These are phyloP conservation scores for Budorcas taxicolor DNA, from an alignment of 2,113 vertebrate genomes.

Conservation along the genomic window DNA sequence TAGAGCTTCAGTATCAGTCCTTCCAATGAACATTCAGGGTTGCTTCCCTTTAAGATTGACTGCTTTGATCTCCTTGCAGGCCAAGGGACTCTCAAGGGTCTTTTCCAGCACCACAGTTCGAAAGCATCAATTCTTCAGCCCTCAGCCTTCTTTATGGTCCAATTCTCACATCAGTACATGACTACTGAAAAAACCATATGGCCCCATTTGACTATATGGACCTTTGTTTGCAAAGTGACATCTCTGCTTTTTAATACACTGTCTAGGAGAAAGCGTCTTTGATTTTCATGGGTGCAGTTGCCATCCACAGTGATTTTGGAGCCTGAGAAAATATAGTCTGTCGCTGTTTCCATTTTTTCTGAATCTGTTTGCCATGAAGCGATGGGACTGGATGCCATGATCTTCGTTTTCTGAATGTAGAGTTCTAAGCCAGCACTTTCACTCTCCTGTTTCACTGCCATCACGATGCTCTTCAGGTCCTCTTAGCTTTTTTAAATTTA, in stretches of 20 bases:
- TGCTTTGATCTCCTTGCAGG: neutral
- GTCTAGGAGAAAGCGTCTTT: neutral
- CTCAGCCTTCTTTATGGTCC: neutral
- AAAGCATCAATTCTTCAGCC: neutral
- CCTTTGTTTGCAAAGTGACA: neutral
- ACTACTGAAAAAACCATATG: neutral
- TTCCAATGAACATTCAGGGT: neutral
- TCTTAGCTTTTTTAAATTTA: neutral
- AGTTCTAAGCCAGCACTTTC: neutral
- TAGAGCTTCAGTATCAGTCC: neutral
- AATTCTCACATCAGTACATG: neutral
- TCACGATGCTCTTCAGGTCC: neutral
- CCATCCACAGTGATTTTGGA: neutral
- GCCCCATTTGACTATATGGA: neutral
- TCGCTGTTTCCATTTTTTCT: neutral
- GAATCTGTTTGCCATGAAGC: neutral
- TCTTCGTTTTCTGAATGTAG: neutral
- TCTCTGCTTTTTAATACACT: neutral
- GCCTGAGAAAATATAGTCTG: neutral
- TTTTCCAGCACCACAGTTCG: neutral
- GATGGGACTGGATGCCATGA: neutral
- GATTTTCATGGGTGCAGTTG: neutral
- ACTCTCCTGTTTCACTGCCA: neutral
- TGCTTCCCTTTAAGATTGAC: neutral
- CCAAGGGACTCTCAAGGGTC: neutral